A percentile compares a stretch with the other conserved stretches of the same genome.
Evolutionary conservation across 1,140 invertebrate genomes (phyloP).

Genomic region (Pachyrhynchus sulphureomaculatus): DNA sequence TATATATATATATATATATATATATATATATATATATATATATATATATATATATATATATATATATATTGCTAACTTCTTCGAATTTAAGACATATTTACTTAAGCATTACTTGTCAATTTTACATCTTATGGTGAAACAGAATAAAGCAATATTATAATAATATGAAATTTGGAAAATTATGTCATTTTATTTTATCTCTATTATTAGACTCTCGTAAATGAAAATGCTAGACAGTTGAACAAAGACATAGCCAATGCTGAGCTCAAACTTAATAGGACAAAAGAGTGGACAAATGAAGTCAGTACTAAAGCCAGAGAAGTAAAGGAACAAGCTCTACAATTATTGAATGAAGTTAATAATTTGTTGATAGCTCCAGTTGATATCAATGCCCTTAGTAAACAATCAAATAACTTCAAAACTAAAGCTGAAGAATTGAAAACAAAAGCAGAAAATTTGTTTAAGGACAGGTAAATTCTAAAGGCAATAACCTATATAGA

Average conservation of each 20-base stretch:
- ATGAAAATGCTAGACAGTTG: slow-evolving; percentile 51
- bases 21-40: no score
- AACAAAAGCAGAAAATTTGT: slow-evolving; percentile 52
- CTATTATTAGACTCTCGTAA: no score
- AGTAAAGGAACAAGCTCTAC: slow-evolving; percentile 73
- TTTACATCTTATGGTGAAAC: no score
- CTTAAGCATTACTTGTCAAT: no score
- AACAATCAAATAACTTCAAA: slow-evolving; percentile 63
- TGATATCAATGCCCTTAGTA: slow-evolving; percentile 68
- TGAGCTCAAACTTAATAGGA: slow-evolving; percentile 67
- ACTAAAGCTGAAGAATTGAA: slow-evolving; percentile 51
- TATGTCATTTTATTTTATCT: no score
- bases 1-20: no score
- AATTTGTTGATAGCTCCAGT: slow-evolving; percentile 73
- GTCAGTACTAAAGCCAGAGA: slow-evolving; percentile 50
- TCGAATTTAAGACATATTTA: no score
- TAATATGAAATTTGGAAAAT: no score
- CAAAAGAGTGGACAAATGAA: slow-evolving; percentile 68
- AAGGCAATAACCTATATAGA: no score
- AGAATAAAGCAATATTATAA: no score
- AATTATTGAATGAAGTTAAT: slow-evolving; percentile 73
- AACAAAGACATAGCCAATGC: slow-evolving; percentile 59
- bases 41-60: no score
- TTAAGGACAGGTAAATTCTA: slow-evolving; percentile 39
- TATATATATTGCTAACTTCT: no score